Evolutionary conservation across 1,140 invertebrate genomes (phyloP).

Genomic region (Ooceraea biroi): DNA sequence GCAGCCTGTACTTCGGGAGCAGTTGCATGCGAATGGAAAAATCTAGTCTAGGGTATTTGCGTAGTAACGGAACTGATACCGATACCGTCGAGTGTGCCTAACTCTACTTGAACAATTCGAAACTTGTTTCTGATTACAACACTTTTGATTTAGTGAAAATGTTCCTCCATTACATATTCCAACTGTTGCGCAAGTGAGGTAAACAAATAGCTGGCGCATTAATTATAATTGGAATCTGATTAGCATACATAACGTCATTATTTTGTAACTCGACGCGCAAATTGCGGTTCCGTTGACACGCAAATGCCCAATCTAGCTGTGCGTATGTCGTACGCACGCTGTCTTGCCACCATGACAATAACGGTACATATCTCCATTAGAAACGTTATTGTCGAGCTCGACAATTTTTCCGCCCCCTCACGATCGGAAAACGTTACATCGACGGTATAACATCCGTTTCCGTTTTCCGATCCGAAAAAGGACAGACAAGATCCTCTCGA

Average conservation of each 20-base stretch:
- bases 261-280: not conserved
- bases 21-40: conserved; percentile 25
- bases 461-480: not conserved
- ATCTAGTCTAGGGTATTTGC: not conserved
- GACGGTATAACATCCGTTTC: not conserved
- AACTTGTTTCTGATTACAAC: not conserved
- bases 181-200: not conserved
- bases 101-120: not conserved
- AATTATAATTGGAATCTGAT: conserved; percentile 9
- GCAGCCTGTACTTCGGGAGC: not conserved
- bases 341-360: conserved; percentile 24
- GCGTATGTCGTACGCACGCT: not conserved
- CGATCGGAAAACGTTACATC: not conserved
- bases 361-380: conserved; percentile 60
- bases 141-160: too few relatives aligned
- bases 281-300: conserved; percentile 3
- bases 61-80: not conserved
- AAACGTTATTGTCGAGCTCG: conserved; percentile 63
- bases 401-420: not conserved
- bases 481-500: conserved; percentile 29
- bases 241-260: too few relatives aligned
- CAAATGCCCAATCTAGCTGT: not conserved
- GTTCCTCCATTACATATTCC: not conserved
- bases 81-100: not conserved
- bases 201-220: not conserved